Evolutionary conservation across 2,888 invertebrate genomes (phyloP), one percentile per base, ranked within the genome.

Genomic region (Allacma fusca): DNA sequence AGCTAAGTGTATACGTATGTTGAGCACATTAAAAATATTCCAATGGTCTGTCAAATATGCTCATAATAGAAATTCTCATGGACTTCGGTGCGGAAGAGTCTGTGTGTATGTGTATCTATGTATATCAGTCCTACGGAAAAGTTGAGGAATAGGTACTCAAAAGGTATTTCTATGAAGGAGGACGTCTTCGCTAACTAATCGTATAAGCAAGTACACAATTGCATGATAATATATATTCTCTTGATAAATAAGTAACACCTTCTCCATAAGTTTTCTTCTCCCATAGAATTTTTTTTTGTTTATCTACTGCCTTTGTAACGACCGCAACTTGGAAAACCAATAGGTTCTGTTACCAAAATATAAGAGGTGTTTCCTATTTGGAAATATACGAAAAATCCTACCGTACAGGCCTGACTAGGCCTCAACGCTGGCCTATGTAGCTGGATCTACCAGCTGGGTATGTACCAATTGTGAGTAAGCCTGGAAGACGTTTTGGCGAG

Each of bases 231-330:
- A 67, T 67, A 67, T 34, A 67, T 67, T 34, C 67, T 29, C 50
- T 70, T 76, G 76, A 76, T 76, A 70, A 76, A 77, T 77, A 77
- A 77, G 67, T 73, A 77, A 73, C 77, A 77, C 77, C 77, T 77
- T 72, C 73, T 72, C 72, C 34, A 21, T 67, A n/a, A 57, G 50
- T 50, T 50, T 50, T 50, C 50, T 5, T 5, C 5, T 34, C 19
- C 1, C 28, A 59, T 29, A 59, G 21, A 59, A 72, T 23, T 19
- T 23, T 23, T 19, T 23, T 26, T 13, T 73, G 62, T 73, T 73
- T 62, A 62, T 73, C 73, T 73, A 73, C 21, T 62, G 73, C 73
- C 73, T 73, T 73, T 73, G 73, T 62, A 64, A 73, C 34, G 73
- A 62, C 73, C 73, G 73, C 57, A 29, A 57, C 57, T 34, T 16